phyloP scores from a whole-genome alignment of 2,797 vertebrate genomes.

The Falco concolor region DNA sequence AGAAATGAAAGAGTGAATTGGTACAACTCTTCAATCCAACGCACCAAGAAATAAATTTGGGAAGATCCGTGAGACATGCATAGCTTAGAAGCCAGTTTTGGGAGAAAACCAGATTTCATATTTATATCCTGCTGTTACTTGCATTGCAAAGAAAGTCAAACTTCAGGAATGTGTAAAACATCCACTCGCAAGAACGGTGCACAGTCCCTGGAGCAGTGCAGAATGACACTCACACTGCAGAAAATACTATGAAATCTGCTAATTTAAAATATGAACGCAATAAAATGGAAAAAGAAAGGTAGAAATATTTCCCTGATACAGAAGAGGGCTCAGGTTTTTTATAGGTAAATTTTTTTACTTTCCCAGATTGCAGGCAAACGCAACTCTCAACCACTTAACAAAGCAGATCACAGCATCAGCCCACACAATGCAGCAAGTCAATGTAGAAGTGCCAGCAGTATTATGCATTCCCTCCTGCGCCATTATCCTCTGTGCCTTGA shows the following conservation, averaged over 20 bases:
- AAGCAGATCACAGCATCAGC: not conserved
- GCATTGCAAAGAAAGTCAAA: not conserved
- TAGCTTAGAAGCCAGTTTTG: not conserved
- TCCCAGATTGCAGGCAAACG: not conserved
- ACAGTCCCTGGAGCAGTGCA: not conserved
- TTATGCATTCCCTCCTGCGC: not conserved
- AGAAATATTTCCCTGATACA: not conserved
- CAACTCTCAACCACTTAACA: no score
- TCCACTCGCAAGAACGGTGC: fast-evolving
- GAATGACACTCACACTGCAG: not conserved
- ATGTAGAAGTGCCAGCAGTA: fast-evolving
- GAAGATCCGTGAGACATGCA: not conserved
- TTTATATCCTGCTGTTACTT: not conserved
- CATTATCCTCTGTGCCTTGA: not conserved
- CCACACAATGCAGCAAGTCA: not conserved
- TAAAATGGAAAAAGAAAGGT: not conserved
- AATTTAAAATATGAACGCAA: fast-evolving
- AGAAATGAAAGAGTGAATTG: not conserved
- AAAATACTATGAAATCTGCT: no score
- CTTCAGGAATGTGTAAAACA: not conserved
- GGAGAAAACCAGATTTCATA: not conserved
- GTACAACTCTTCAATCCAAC: not conserved
- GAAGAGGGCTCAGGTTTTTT: not conserved
- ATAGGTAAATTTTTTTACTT: not conserved
- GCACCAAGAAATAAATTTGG: fast-evolving